Evolutionary conservation across 1,140 invertebrate species (phyloP).

Genomic region (Uloborus diversus): DNA sequence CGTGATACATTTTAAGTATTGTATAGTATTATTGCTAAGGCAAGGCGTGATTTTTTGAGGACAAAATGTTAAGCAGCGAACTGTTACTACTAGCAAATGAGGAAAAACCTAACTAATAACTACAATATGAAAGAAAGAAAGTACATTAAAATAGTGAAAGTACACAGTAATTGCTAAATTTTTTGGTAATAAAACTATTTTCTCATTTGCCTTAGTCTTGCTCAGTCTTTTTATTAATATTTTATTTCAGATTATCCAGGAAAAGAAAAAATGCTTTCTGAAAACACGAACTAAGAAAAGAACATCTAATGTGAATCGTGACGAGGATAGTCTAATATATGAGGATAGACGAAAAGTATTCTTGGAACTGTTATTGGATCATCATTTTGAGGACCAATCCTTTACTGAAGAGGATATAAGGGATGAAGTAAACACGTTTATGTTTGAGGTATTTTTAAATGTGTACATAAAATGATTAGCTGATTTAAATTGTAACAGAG

Average conservation of each 20-base stretch:
- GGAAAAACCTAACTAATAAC: too few species aligned
- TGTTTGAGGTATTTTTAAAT: constrained; percentile 65
- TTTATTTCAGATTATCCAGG: background rate
- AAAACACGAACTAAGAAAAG: background rate
- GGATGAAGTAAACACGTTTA: constrained; percentile 87
- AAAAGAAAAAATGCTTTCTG: background rate
- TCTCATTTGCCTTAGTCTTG: background rate
- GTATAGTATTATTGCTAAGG: too few species aligned
- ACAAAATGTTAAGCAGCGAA: too few species aligned
- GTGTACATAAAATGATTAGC: too few species aligned
- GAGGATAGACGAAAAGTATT: background rate
- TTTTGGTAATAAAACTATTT: background rate
- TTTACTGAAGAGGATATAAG: constrained; percentile 73
- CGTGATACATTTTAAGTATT: too few species aligned
- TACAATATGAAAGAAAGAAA: too few species aligned
- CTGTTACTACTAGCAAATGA: too few species aligned
- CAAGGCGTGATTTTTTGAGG: too few species aligned
- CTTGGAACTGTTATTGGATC: background rate
- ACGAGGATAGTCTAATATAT: background rate
- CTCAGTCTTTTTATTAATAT: background rate
- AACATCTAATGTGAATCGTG: background rate
- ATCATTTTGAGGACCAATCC: background rate
- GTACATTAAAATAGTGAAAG: too few species aligned
- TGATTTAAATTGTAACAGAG: too few species aligned
- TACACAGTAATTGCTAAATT: background rate